Base-by-base conservation (phyloP, 2,797 vertebrate genomes). In the Scyliorhinus canicula region DNA sequence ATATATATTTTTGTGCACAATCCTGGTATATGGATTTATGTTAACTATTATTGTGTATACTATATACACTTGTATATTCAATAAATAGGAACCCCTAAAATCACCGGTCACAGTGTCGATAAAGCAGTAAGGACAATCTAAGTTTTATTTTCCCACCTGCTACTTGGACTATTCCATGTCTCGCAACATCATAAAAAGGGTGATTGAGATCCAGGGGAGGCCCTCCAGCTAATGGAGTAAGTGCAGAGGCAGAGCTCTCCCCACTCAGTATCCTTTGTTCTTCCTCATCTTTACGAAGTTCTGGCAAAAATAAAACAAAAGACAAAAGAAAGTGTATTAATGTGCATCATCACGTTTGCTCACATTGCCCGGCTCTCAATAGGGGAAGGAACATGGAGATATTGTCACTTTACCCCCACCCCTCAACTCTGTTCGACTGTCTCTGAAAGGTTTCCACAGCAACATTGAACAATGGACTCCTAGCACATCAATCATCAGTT, bases 111-210 rank as follows among this genome's bases (percentile, higher is more conserved):
- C n/a, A 65, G 21, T 24, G 7, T 52, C 67, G 31, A 35, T 94
- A 52, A 71, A 94, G 28, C 11, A 55, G 93, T 9, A 8, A 50
- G 14, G 26, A n/a, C 67, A 71, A 19, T 63, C 74, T 35, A 52
- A 65, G 21, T 55, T 79, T 93, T 85, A 28, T 90, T 95, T 95
- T 95, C 97, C 93, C 95, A 98, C 98, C 98, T 95, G 97, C 98
- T 95, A 98, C 97, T 95, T 98, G 98, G 77, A 98, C 95, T 96
- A 99, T 98, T 65, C 98, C 97, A 0, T 99, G 98, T 52, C 98
- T 97, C 0, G 98, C 98, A 95, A 98, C 97, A 0, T 99, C 98
- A 0, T 98, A 98, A 95, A 97, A 98, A 0, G 98, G 98, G 95
- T 99, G 98, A 50, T 96, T 97, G 0, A 96, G 5, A 95, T 97